These are phyloP conservation scores for Tichodroma muraria DNA, from an alignment of 2,113 vertebrate genomes.

Conservation along the genomic window DNA sequence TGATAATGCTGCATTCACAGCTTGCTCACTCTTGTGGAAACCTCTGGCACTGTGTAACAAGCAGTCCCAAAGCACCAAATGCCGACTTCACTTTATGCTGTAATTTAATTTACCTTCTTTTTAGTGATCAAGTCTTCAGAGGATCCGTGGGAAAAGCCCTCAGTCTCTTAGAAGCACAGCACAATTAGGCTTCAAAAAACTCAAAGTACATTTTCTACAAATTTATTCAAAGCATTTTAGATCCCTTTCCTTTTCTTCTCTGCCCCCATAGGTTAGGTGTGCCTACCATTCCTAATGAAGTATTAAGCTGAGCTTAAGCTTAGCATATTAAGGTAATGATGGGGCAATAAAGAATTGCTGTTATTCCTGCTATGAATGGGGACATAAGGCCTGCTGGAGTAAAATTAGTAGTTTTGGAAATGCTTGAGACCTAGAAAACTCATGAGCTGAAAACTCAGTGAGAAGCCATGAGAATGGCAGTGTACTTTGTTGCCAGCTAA, in stretches of 20 bases:
- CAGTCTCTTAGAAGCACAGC: not conserved
- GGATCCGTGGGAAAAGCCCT: not conserved
- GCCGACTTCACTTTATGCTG: not conserved
- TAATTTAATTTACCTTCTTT: conserved; percentile 8
- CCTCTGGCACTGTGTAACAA: not conserved
- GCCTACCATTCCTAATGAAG: not conserved
- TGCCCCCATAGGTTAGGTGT: not conserved
- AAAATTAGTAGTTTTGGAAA: not conserved
- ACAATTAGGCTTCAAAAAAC: not conserved
- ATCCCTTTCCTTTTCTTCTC: not conserved
- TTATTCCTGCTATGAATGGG: not conserved
- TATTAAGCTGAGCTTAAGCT: not conserved
- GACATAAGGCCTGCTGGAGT: not conserved
- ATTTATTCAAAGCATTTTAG: not conserved
- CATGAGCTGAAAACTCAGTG: not conserved
- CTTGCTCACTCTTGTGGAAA: not conserved
- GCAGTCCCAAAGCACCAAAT: not conserved
- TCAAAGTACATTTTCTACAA: not conserved
- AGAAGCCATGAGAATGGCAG: not conserved
- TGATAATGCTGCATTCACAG: not conserved
- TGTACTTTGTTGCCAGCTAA: not conserved
- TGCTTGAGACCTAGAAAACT: not conserved
- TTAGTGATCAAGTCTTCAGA: conserved; percentile 7
- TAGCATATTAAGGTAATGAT: not conserved
- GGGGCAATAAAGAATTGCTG: not conserved